phyloP scores from a whole-genome alignment of 92 coral and sea anemone genomes.

The Pocillopora meandrina region DNA sequence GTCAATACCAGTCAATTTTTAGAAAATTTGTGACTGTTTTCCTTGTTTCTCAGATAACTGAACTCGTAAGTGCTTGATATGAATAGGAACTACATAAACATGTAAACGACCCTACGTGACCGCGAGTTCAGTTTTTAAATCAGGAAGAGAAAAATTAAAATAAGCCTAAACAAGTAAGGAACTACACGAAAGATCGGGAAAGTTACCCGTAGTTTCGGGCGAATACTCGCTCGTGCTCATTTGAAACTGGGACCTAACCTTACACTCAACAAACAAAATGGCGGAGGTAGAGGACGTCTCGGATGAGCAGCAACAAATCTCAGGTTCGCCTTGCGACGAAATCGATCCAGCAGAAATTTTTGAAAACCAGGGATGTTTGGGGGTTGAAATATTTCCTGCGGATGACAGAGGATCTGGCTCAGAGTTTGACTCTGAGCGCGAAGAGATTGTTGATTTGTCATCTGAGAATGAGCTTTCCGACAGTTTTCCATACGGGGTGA shows the following conservation, averaged over 20 bases:
- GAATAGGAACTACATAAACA: too few relatives aligned
- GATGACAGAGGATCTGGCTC: slow-evolving; percentile 48
- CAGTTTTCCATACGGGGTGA: slow-evolving; percentile 53
- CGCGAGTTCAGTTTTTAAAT: too few relatives aligned
- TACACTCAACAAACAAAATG: slow-evolving; percentile 47
- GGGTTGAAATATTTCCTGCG: slow-evolving; percentile 33
- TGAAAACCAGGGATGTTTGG: slow-evolving; percentile 42
- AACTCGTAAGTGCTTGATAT: too few relatives aligned
- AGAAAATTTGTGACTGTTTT: too few relatives aligned
- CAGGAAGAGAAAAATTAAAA: background rate
- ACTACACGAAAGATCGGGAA: background rate
- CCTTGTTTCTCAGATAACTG: too few relatives aligned
- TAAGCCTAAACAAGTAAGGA: background rate
- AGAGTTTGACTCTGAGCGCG: slow-evolving; percentile 58
- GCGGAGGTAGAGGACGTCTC: slow-evolving; percentile 54
- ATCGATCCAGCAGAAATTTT: slow-evolving; percentile 71
- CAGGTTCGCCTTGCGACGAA: slow-evolving; percentile 73
- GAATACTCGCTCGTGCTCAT: background rate
- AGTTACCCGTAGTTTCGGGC: background rate
- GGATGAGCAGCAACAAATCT: slow-evolving; percentile 47
- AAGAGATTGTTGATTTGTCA: slow-evolving; percentile 58
- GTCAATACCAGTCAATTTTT: too few relatives aligned
- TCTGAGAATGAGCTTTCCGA: slow-evolving; percentile 59
- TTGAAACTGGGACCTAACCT: background rate
- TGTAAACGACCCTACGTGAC: too few relatives aligned